These are phyloP conservation scores for Euwallacea fornicatus DNA, from an alignment of 1,140 invertebrate species.

Conservation along the genomic window DNA sequence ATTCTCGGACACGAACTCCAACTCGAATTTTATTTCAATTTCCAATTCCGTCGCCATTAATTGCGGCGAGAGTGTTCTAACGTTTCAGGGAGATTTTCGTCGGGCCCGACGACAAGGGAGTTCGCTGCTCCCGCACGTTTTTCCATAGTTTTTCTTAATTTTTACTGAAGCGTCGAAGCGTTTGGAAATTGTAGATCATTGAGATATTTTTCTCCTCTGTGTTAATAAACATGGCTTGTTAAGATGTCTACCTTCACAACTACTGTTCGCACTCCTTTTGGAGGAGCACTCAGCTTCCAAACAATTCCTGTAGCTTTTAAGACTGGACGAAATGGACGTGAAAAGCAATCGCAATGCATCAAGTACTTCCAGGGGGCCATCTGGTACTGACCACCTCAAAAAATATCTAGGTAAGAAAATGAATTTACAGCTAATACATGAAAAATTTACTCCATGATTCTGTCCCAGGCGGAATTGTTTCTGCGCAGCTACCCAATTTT, in stretches of 20 bases:
- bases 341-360: slow-evolving; percentile 69
- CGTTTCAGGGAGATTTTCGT: slow-evolving; percentile 58
- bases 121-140: slow-evolving; percentile 56
- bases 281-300: slow-evolving; percentile 62
- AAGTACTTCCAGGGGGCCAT: slow-evolving; percentile 60
- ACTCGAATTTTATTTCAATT: background rate
- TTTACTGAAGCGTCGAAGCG: slow-evolving; percentile 15
- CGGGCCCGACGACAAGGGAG: slow-evolving; percentile 65
- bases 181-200: slow-evolving; percentile 11
- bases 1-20: background rate
- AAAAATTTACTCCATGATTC: no score
- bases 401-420: slow-evolving; percentile 67
- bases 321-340: slow-evolving; percentile 66
- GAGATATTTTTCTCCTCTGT: slow-evolving; percentile 58
- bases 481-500: slow-evolving; percentile 15
- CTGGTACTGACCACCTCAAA: slow-evolving; percentile 64
- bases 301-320: slow-evolving; percentile 48
- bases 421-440: background rate
- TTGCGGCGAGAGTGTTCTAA: slow-evolving; percentile 60
- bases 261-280: slow-evolving; percentile 68
- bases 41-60: slow-evolving; percentile 64
- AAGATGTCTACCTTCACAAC: slow-evolving; percentile 72
- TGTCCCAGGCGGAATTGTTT: slow-evolving; percentile 1
- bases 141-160: slow-evolving; percentile 37
- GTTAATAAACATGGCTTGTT: slow-evolving; percentile 77